These are phyloP conservation scores for Aphrophora alni DNA, from an alignment of 2,888 invertebrate genomes.

Conservation along the genomic window DNA sequence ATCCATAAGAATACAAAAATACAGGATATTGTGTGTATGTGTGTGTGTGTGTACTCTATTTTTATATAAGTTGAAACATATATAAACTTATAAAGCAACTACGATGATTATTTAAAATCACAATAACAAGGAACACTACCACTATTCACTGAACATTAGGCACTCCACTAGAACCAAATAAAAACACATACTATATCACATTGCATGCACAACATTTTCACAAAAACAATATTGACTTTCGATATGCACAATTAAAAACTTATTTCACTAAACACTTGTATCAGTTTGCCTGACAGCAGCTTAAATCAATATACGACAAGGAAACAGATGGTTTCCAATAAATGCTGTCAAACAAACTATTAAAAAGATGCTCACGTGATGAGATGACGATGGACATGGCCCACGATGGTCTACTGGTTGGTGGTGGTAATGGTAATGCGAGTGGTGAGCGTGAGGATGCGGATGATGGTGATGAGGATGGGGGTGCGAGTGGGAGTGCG, in stretches of 20 bases:
- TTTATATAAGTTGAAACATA: too few species aligned
- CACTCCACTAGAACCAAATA: too few species aligned
- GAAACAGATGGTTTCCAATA: neutral
- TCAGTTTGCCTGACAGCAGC: neutral
- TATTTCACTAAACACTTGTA: neutral
- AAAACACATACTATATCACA: too few species aligned
- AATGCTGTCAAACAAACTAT: neutral
- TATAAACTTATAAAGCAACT: too few species aligned
- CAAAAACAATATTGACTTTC: neutral
- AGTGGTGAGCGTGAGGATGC: constrained; percentile 51
- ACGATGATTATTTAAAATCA: too few species aligned
- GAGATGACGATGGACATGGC: constrained; percentile 28
- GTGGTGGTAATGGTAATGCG: constrained; percentile 43
- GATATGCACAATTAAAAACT: too few species aligned
- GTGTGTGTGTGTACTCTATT: too few species aligned
- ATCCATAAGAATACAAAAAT: too few species aligned
- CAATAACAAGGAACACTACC: too few species aligned
- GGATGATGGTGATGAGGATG: constrained; percentile 46
- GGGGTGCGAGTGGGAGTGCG: constrained; percentile 28
- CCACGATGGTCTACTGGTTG: constrained; percentile 17
- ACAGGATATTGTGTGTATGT: too few species aligned
- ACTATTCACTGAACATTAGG: neutral
- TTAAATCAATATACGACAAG: neutral
- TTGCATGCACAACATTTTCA: neutral
- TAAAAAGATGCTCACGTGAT: constrained; percentile 30